phyloP scores from a whole-genome alignment of 2,888 invertebrate species.

The Heterodera filipjevi region DNA sequence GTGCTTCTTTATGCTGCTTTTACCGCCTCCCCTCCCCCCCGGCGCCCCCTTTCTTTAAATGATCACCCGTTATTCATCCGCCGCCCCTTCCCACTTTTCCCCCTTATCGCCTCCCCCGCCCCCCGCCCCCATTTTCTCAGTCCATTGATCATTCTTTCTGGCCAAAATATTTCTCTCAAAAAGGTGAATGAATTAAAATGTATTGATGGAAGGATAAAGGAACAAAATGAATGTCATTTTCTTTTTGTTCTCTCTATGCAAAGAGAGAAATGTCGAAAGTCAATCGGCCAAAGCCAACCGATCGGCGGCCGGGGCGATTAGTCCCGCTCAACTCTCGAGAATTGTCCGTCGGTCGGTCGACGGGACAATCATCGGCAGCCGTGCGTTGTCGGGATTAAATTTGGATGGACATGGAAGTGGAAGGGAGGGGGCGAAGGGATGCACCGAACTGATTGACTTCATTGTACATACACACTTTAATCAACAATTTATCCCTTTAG shows the following conservation, averaged over 20 bases:
- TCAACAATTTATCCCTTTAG: neutral
- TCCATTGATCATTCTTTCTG: neutral
- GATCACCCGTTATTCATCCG: neutral
- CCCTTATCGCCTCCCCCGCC: neutral
- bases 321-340: neutral
- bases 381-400: neutral
- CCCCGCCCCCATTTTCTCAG: neutral
- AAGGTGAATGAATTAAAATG: neutral
- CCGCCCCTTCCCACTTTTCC: neutral
- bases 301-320: neutral
- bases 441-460: neutral
- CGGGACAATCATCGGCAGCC: neutral
- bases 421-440: neutral
- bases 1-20: neutral
- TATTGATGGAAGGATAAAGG: neutral
- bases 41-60: no score
- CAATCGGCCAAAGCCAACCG: constrained; percentile 7
- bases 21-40: neutral
- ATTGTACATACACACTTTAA: neutral
- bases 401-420: neutral
- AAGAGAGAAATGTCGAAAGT: neutral
- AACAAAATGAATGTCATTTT: neutral
- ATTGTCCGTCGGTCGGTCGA: neutral
- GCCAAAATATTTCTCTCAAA: neutral
- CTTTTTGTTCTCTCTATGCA: neutral